Evolutionary conservation across 2,113 vertebrate species (phyloP).

Genomic region (Rhinoderma darwinii): DNA sequence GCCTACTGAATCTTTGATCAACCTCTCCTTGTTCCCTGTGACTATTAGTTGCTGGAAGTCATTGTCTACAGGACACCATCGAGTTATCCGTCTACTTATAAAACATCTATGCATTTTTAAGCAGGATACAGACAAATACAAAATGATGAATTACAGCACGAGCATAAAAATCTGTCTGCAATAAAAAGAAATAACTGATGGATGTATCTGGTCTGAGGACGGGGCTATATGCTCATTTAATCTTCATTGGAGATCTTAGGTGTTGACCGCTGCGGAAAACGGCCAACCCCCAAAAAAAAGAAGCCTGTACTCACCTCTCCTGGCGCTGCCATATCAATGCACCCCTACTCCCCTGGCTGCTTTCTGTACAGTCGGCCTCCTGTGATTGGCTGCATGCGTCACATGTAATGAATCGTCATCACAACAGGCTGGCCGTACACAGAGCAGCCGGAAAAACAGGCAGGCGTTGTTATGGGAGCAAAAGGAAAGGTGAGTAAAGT

Average conservation of each 20-base stretch:
- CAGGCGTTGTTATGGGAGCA: no score
- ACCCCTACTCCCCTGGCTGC: no score
- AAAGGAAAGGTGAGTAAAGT: no score
- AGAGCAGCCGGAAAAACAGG: no score
- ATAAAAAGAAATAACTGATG: neutral
- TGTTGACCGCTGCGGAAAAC: no score
- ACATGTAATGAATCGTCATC: no score
- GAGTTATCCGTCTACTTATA: neutral
- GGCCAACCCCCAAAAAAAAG: no score
- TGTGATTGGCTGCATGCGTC: no score
- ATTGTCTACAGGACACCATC: neutral
- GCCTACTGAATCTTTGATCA: conserved; percentile 41
- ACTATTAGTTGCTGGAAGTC: conserved; percentile 1
- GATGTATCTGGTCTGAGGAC: neutral
- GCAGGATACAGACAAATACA: neutral
- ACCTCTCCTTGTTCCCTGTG: conserved; percentile 8
- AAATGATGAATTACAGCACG: neutral
- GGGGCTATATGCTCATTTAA: neutral
- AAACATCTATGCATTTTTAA: neutral
- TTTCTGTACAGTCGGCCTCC: no score
- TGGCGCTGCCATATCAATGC: no score
- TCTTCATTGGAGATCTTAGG: neutral
- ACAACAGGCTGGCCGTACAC: no score
- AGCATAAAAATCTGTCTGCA: neutral
- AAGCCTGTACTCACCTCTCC: no score